Evolutionary conservation across 2,888 invertebrate genomes (phyloP).

Genomic region (Folsomia candida): DNA sequence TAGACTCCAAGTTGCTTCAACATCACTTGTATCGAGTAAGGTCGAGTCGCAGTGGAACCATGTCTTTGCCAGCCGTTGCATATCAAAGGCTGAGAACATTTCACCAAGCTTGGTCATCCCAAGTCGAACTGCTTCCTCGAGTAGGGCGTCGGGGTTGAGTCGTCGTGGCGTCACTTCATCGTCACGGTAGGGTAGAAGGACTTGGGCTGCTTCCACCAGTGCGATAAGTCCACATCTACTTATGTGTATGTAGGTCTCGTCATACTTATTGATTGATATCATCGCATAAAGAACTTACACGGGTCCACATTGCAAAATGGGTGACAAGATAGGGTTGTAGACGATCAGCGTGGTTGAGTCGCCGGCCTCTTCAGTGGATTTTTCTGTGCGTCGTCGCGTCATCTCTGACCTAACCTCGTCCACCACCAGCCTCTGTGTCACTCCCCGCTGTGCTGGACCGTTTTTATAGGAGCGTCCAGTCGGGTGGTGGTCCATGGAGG

Average conservation of each 20-base stretch:
- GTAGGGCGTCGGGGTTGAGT: constrained; percentile 57
- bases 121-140: constrained; percentile 62
- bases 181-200: constrained; percentile 49
- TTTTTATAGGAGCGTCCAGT: not conserved
- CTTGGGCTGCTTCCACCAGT: constrained; percentile 68
- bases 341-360: constrained; percentile 14
- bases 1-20: not conserved
- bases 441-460: not conserved
- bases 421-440: not conserved
- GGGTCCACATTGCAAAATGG: constrained; percentile 48
- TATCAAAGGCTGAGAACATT: constrained; percentile 75
- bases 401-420: not conserved
- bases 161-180: constrained; percentile 59
- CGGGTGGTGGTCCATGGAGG: not conserved
- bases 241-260: too few species aligned
- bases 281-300: constrained; percentile 45
- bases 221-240: constrained; percentile 83
- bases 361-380: too few species aligned
- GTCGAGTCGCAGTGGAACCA: constrained; percentile 52
- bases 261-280: too few species aligned
- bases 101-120: constrained; percentile 81
- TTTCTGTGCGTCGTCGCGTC: too few species aligned
- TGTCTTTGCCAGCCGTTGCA: constrained; percentile 63
- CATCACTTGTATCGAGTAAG: not conserved
- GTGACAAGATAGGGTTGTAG: constrained; percentile 18